Percentiles rank a stretch among this genome's conserved stretches.
Conservation (phyloP, 2,888 invertebrate genomes). For the Drosophila kanekoi region DNA sequence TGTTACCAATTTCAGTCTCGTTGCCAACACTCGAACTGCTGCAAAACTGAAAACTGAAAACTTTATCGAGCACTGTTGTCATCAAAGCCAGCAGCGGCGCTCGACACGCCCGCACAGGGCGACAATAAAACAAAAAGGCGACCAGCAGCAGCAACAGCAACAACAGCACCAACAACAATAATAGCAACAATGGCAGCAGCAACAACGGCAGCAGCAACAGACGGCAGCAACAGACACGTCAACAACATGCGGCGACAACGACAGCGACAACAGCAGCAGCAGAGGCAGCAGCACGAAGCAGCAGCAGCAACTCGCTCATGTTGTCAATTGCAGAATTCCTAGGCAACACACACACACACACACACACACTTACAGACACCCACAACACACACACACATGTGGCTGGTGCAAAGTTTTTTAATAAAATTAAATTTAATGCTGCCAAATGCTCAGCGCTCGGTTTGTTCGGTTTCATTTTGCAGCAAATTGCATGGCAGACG, state of each 20-base stretch:
- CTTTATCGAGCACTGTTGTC: constrained; percentile 58
- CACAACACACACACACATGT: constrained; percentile 21
- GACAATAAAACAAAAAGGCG: constrained; percentile 61
- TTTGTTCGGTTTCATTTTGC: constrained; percentile 69
- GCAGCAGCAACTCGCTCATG: constrained; percentile 59
- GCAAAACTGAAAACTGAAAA: constrained; percentile 51
- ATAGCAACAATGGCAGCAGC: constrained; percentile 23
- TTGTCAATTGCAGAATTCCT: constrained; percentile 78
- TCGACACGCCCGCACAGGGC: constrained; percentile 56
- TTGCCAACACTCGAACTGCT: constrained; percentile 29
- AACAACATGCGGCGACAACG: constrained; percentile 74
- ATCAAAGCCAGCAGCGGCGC: constrained; percentile 47
- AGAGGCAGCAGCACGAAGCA: constrained; percentile 22
- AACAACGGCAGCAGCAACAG: constrained; percentile 26
- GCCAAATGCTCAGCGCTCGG: constrained; percentile 67
- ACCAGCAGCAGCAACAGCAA: constrained; percentile 34
- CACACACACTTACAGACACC: constrained; percentile 14
- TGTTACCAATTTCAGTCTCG: constrained; percentile 66
- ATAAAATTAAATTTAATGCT: constrained; percentile 79
- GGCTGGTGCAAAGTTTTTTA: constrained; percentile 68
- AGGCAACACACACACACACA: constrained; percentile 41
- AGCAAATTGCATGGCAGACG: constrained; percentile 76
- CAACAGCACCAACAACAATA: constrained; percentile 26
- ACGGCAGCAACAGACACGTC: constrained; percentile 73
- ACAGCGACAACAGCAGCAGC: constrained; percentile 47